Base-by-base conservation (phyloP, 2,888 invertebrate species). In the Diarsia mendica region DNA sequence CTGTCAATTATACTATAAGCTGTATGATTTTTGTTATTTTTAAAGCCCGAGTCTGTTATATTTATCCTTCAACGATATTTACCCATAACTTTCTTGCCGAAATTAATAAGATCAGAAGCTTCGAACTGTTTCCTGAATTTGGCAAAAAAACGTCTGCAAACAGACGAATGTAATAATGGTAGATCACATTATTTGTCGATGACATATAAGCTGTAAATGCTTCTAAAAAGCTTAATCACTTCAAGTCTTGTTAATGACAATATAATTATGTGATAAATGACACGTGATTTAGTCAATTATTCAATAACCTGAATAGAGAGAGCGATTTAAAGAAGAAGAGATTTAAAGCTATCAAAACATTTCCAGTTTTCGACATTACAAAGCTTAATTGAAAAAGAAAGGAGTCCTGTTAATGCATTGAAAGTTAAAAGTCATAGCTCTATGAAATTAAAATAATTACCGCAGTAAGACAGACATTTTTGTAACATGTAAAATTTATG, bases 331-430 rank as follows among this genome's bases (percentile, higher is more conserved):
- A 39, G 39, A 39, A 39, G 39, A 39, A 8, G 6, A 39, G 6
- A 39, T 39, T 39, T 39, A 39, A 39, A 39, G 8, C 6, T 39
- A 39, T 39, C 39, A 5, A 39, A 39, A 39, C 39, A 5, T 39
- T 77, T 68, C 15, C 49, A 66, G 49, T 77, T 64, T 77, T 11
- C 33, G 51, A 81, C 44, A 66, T 55, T 60, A 23, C 53, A 49
- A 60, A 65, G 28, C 0, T 68, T 83, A 46, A 68, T 72, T 72
- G 48, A 72, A 67, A 79, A 70, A 77, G 83, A 80, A 83, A 77
- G 61, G 51, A 55, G 46, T 68, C 53, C 48, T 79, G 46, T 51
- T 72, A 61, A 46, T 68, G 33, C 53, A 68, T 44, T 58, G 20
- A 61, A 78, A 63, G 49, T 18, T 63, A 65, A 64, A 64, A 11